phyloP scores from a whole-genome alignment of 2,797 vertebrate species.

The Macropodus opercularis region DNA sequence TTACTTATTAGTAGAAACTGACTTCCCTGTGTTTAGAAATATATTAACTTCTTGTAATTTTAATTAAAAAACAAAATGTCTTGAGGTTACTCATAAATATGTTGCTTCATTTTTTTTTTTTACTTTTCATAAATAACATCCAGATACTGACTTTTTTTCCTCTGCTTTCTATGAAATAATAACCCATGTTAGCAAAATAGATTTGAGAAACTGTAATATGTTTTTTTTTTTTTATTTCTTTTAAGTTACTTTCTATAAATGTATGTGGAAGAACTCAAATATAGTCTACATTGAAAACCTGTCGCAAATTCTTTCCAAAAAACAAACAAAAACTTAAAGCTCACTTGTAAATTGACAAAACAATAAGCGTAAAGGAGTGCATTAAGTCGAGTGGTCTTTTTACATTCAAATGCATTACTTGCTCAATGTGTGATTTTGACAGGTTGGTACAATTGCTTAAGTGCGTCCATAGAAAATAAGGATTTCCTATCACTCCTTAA shows the following conservation, averaged over 20 bases:
- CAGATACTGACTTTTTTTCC: slow-evolving; percentile 86
- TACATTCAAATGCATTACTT: slow-evolving; percentile 84
- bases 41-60: slow-evolving; percentile 87
- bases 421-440: slow-evolving; percentile 78
- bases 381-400: slow-evolving; percentile 71
- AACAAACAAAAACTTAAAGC: slow-evolving; percentile 80
- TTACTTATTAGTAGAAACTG: slow-evolving; percentile 85
- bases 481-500: slow-evolving; percentile 82
- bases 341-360: slow-evolving; percentile 76
- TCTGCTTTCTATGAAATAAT: slow-evolving; percentile 87
- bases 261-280: slow-evolving; percentile 84
- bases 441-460: slow-evolving; percentile 83
- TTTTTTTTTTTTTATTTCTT: slow-evolving; percentile 78
- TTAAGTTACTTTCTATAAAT: slow-evolving; percentile 85
- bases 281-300: slow-evolving; percentile 78
- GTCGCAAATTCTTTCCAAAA: slow-evolving; percentile 71
- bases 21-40: slow-evolving; percentile 88
- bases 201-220: slow-evolving; percentile 85
- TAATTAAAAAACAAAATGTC: slow-evolving; percentile 88
- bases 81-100: slow-evolving; percentile 89
- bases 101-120: slow-evolving; percentile 80
- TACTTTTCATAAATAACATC: slow-evolving; percentile 88
- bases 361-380: slow-evolving; percentile 77
- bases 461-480: slow-evolving; percentile 83
- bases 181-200: slow-evolving; percentile 90